Evolutionary conservation across 1,140 invertebrate species (phyloP), one percentile per base, ranked within the genome.

Genomic region (Zaprionus davidi): DNA sequence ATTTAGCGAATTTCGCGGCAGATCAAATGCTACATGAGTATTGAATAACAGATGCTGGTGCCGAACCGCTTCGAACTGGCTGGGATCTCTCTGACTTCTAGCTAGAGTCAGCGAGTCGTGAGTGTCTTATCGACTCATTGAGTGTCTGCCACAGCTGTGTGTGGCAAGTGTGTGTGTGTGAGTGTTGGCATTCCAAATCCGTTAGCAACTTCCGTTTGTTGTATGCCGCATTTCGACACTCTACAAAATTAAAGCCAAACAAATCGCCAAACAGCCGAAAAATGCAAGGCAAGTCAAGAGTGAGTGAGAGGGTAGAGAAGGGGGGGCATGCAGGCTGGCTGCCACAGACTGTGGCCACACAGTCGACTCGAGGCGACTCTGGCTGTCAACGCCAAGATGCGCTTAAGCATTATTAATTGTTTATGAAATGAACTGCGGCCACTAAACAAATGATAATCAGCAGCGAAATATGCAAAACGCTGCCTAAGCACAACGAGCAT

Each of bases 331-430:
- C n/a, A n/a, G n/a, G n/a, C n/a, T 49, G 38, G 46, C 64, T 74
- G 70, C 60, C 59, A 49, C 66, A 53, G 59, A 51, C 20, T 60
- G 56, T 57, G 73, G 68, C 81, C 81, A 76, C 80, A 82, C 66
- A 81, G 77, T 38, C 63, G 66, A 66, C 49, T 76, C 60, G 55
- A 58, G 66, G 76, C n/a, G 11, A 20, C 12, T 20, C 63, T 62
- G 75, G 62, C 76, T 87, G 84, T 87, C 85, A 87, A 76, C 84
- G 75, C 84, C 84, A 88, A 87, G 84, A 81, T 88, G 84, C 84
- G 85, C 84, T 87, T 87, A 87, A 87, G 84, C 84, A 84, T 88
- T 87, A 87, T 87, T 87, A 87, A 87, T 87, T 81, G 84, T 81
- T 87, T 87, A 81, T 70, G 84, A 87, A 84, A 84, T 88, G 84